Evolutionary conservation across 2,113 vertebrate genomes (phyloP).

Genomic region (Atherinomorus stipes): DNA sequence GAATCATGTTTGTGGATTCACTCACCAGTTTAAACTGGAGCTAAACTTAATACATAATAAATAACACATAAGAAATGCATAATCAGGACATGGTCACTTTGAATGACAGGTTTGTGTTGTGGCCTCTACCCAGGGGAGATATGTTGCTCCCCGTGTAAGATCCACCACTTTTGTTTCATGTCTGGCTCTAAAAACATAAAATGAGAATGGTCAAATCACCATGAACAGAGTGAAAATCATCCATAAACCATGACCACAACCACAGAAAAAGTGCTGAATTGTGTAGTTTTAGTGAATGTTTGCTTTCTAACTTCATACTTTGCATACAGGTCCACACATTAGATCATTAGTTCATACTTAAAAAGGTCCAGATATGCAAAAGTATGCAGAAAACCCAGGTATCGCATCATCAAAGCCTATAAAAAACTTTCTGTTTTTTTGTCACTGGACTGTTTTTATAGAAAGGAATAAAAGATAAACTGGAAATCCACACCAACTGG

Average conservation of each 20-base stretch:
- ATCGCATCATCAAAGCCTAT: neutral
- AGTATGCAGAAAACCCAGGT: neutral
- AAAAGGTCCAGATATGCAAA: neutral
- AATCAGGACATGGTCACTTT: neutral
- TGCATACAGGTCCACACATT: neutral
- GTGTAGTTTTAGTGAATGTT: neutral
- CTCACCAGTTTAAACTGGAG: neutral
- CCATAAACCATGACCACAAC: too few relatives aligned
- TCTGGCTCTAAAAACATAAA: neutral
- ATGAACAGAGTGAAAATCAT: neutral
- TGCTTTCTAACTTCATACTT: neutral
- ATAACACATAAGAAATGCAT: neutral
- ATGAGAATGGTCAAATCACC: neutral
- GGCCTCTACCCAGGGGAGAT: neutral
- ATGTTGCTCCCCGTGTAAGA: neutral
- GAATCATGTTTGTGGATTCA: neutral
- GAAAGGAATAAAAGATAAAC: neutral
- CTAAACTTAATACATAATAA: neutral
- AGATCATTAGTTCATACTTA: neutral
- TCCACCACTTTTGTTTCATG: neutral
- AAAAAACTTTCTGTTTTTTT: neutral
- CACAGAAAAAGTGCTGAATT: neutral
- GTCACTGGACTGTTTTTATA: neutral
- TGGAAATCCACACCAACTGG: too few relatives aligned
- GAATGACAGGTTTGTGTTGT: neutral